These are phyloP conservation scores for Onychomys torridus DNA, from an alignment of 2,797 vertebrate genomes.

Conservation along the genomic window DNA sequence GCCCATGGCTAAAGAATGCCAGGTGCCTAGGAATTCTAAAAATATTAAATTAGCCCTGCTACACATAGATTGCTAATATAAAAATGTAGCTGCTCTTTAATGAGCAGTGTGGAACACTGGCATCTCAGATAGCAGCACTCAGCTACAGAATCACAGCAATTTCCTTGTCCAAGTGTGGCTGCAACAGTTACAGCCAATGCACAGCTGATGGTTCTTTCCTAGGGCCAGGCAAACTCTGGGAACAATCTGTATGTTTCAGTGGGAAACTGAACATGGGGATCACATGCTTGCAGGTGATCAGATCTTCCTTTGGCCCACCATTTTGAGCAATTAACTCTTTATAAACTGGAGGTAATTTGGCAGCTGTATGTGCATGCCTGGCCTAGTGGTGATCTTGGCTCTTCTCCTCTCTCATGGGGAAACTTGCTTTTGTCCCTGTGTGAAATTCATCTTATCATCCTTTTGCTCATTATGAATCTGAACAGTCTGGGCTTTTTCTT, in stretches of 20 bases:
- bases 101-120: background rate
- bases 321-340: background rate
- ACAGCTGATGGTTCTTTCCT: background rate
- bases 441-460: background rate
- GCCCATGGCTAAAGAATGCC: background rate
- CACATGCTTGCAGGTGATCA: background rate
- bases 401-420: background rate
- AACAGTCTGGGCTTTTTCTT: constrained; percentile 39
- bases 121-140: background rate
- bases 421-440: constrained; percentile 20
- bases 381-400: background rate
- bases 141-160: background rate
- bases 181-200: background rate
- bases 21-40: constrained; percentile 16
- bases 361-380: background rate
- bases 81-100: background rate
- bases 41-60: background rate
- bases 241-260: background rate
- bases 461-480: background rate
- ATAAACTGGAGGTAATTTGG: background rate
- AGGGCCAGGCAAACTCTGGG: background rate
- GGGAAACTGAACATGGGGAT: background rate
- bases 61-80: background rate
- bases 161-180: background rate
- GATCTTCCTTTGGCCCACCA: background rate